Base-by-base conservation (phyloP, 2,113 vertebrate species). In the Perognathus longimembris region DNA sequence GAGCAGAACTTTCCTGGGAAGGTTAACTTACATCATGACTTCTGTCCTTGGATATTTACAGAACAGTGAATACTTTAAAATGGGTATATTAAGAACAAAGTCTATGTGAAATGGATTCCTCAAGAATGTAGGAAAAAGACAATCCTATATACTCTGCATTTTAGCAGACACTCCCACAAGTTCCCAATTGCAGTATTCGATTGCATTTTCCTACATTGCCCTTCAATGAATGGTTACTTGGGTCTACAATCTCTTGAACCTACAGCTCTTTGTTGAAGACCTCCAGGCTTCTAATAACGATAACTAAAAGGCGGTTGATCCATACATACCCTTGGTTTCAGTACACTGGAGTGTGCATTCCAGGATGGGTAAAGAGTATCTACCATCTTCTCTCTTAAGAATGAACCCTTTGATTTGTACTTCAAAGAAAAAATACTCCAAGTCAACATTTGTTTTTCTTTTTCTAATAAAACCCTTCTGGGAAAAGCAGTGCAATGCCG, bases 301-400 rank as follows among this genome's bases (percentile, higher is more conserved):
- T 75, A 92, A 85, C 93, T 94, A 85, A 76, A 95, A 96, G 96
- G 85, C 81, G 95, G 95, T 89, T 93, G 92, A 96, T 94, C 95
- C 95, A 32, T n/a, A 88, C 78, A 34, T 34, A 88, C 78, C 91
- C 88, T 88, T 85, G 71, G 79, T 94, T 96, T 78, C n/a, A 89
- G 34, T 74, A 77, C 82, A 78, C 85, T 95, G 78, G 38, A 89
- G 34, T 77, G 77, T 85, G 81, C 82, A 96, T 88, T 97, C 93
- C 94, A 95, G 89, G 92, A 38, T 89, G 67, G 76, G 57, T 95
- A 94, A 95, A 94, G 74, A 94, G 89, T 88, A 93, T 90, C 85
- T 90, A 91, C 74, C 77, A 88, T 85, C 45, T 11, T 95, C 38
- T 95, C 88, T 64, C 92, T 93, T 86, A 92, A 92, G 85, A 96